Base-by-base conservation (phyloP, 2,888 invertebrate species). In the Drosophila siamana region DNA sequence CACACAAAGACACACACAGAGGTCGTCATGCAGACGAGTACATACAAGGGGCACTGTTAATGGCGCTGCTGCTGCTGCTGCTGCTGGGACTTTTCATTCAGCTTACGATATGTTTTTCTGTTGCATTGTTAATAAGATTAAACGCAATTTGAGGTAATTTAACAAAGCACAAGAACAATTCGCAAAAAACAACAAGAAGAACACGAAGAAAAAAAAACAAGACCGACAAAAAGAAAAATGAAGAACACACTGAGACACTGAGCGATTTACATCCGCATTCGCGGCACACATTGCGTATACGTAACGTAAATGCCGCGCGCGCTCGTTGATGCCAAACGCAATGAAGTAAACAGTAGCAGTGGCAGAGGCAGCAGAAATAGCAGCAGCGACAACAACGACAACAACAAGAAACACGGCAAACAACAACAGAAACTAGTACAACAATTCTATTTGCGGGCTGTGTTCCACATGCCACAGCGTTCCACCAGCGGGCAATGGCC, bases 381-480 rank as follows among this genome's bases (percentile, higher is more conserved):
- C 50, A 41, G 11, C 33, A 48, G 36, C 40, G 50, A 41, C 26
- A 54, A 43, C 41, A 65, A 26, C 22, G 22, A 15, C 48, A 60
- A 41, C 41, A 40, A 41, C 26, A n/a, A 13, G n/a, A 46, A n/a
- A 50, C 43, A 41, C 26, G 7, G 19, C 16, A 46, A 46, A 50
- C 43, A 51, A 38, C 44, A 56, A 66, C 51, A 56, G 54, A 63
- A 56, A 51, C 51, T 70, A 54, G 70, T 54, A 61, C 62, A 72
- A 74, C 74, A 74, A 56, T 72, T 76, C 73, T 68, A 74, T 74
- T 74, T 74, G 77, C 44, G 64, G 50, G 46, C 61, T 36, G 61
- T 65, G 87, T 86, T 82, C 54, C 82, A 69, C 62, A 4, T 86
- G 64, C 87, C 83, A 77, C 67, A 81, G 51, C 80, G 83, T 83